Conservation (phyloP, 2,888 invertebrate species). For the Luperina testacea region DNA sequence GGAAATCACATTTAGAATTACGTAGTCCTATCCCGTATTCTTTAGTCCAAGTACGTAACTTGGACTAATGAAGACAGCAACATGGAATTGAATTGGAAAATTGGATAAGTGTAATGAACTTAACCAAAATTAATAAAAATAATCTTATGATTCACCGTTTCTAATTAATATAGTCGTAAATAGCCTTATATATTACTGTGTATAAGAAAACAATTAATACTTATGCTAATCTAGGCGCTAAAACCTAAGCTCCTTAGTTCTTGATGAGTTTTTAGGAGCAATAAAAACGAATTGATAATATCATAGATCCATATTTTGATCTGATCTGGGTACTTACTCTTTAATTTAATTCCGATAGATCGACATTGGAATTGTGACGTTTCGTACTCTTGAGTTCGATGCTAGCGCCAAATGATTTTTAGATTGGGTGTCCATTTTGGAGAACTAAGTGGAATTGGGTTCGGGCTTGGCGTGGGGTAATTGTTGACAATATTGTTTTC, state of each 20-base stretch:
- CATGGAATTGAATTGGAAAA: not conserved
- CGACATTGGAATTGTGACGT: too few species aligned
- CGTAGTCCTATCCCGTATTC: not conserved
- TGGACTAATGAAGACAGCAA: not conserved
- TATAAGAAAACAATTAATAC: constrained; percentile 24
- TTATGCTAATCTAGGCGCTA: constrained; percentile 5
- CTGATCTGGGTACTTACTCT: too few species aligned
- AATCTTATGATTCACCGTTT: constrained; percentile 10
- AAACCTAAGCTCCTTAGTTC: constrained; percentile 37
- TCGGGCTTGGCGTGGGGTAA: too few species aligned
- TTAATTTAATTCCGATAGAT: too few species aligned
- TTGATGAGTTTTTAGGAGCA: not conserved
- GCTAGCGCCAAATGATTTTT: too few species aligned
- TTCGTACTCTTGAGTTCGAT: too few species aligned
- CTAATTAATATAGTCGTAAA: constrained; percentile 18
- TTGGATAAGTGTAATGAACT: not conserved
- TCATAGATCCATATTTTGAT: not conserved
- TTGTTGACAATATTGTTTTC: too few species aligned
- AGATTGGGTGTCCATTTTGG: too few species aligned
- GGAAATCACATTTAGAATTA: not conserved
- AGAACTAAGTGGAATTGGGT: too few species aligned
- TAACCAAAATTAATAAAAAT: constrained; percentile 7
- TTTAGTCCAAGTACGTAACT: not conserved
- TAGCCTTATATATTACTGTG: constrained; percentile 6
- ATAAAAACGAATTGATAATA: not conserved